Evolutionary conservation across 2,888 invertebrate species (phyloP).

Genomic region (Drosophila histrio): DNA sequence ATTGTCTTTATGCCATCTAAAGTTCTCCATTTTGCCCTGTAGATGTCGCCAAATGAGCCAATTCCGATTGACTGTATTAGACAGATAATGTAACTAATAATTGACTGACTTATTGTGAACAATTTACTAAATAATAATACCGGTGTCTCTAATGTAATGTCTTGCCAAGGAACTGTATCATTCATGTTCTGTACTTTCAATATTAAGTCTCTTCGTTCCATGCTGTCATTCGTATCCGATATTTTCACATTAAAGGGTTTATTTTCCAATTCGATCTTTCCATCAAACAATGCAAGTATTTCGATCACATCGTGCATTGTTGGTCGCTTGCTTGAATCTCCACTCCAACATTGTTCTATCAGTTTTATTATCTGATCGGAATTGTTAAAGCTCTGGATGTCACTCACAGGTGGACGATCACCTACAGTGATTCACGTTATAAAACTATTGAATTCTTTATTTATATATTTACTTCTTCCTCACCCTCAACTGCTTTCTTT

Average conservation of each 20-base stretch:
- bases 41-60: background rate
- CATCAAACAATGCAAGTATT: background rate
- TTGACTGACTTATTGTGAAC: background rate
- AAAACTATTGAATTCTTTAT: too few species aligned
- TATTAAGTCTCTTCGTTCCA: too few species aligned
- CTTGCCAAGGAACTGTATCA: background rate
- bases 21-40: background rate
- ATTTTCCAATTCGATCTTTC: too few species aligned
- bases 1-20: background rate
- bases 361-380: background rate
- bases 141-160: background rate
- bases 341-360: constrained; percentile 10
- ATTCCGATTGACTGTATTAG: background rate
- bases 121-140: background rate
- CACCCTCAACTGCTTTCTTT: too few species aligned
- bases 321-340: background rate
- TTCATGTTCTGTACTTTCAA: background rate
- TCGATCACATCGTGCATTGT: too few species aligned
- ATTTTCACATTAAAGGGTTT: too few species aligned
- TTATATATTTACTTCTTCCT: too few species aligned
- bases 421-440: background rate
- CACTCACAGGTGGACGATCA: background rate
- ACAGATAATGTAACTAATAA: too few species aligned
- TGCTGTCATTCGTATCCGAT: too few species aligned
- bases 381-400: background rate